Base-by-base conservation (phyloP, 2,113 vertebrate genomes). In the Rana temporaria region DNA sequence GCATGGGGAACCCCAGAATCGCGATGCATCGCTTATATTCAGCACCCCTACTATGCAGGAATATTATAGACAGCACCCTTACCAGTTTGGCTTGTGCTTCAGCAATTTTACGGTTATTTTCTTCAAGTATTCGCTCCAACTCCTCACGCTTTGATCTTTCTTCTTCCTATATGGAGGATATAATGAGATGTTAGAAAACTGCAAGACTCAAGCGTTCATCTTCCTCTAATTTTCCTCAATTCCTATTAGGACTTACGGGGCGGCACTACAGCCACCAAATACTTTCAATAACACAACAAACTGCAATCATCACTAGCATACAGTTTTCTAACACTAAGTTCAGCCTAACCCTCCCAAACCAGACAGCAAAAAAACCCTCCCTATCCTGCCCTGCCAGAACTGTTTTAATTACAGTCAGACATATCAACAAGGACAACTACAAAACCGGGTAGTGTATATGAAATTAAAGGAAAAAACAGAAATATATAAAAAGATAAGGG, bases 101-200 rank as follows among this genome's bases (percentile, higher is more conserved):
- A 34, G 98, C 97, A 85, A 99, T 99, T 96, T 99, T 99, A 94
- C 96, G 96, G 93, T 99, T 99, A 97, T 99, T 99, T 91, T 99
- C 98, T 93, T 99, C 98, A 88, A 99, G 92, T 94, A 99, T 99
- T 95, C 97, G 97, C 91, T 99, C 98, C 88, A 99, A 93, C 83
- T 99, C 98, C 93, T 98, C 98, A 91, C 98, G 96, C 92, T 99
- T 99, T 88, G 96, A 96, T 91, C 97, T 97, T 91, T 99, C 98
- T 97, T 99, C 97, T 92, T 98, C 97, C 98, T 99, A 96, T 91
- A 97, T 55, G 96, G 94, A 92, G 95, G 96, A 99, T 93, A 98
- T 89, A 93, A 90, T 88, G 89, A 79, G 78, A 97, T 95, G 94
- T 99, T 96, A 99, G 95, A 90, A 90, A 92, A 90, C 85, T 89